A percentile compares a stretch with the other conserved stretches of the same genome.
These are phyloP conservation scores for Amphiura filiformis DNA, from an alignment of 35 echinoderm and acorn worm genomes.

Conservation along the genomic window DNA sequence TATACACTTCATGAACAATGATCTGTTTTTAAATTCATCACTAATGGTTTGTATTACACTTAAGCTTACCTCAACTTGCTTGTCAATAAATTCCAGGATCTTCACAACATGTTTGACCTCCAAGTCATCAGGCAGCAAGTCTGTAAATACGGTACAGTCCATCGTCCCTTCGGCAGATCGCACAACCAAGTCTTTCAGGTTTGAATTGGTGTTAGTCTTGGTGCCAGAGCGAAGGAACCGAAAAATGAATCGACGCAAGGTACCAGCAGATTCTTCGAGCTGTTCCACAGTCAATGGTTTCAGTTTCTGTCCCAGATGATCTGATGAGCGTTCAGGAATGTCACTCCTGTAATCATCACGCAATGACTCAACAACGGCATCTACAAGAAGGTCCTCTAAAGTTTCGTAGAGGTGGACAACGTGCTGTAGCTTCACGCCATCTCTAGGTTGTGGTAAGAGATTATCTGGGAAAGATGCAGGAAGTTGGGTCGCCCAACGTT, in stretches of 20 bases:
- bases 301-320: background rate
- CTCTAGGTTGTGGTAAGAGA: background rate
- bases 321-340: background rate
- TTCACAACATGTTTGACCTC: slow-evolving; percentile 1
- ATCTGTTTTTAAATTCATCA: no score
- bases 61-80: no score
- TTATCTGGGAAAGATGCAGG: background rate
- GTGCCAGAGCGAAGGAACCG: background rate
- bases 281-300: background rate
- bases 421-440: slow-evolving; percentile 5
- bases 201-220: background rate
- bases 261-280: background rate
- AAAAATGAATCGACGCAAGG: background rate
- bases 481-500: background rate
- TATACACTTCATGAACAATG: no score
- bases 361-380: slow-evolving; percentile 2
- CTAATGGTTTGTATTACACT: no score
- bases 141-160: slow-evolving; percentile 9
- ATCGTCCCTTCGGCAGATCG: background rate
- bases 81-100: slow-evolving; percentile 13
- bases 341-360: background rate
- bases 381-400: slow-evolving; percentile 31
- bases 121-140: background rate
- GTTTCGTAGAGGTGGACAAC: slow-evolving; percentile 29
- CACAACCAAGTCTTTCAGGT: background rate